phyloP scores from a whole-genome alignment of 64 coral and sea anemone species.

The Hydrozoanthus tunicans region DNA sequence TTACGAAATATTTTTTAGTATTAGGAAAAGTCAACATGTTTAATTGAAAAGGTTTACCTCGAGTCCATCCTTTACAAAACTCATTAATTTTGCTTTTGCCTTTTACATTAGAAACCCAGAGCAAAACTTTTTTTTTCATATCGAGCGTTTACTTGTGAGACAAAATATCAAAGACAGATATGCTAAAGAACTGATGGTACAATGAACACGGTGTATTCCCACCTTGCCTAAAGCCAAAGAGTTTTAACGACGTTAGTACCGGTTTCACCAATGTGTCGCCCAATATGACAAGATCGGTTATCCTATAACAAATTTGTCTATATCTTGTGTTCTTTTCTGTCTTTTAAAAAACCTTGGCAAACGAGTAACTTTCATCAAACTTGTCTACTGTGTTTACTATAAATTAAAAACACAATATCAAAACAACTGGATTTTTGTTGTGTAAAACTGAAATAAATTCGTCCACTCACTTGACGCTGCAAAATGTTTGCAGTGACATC shows the following conservation, averaged over 20 bases:
- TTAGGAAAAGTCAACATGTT: slow-evolving; percentile 48
- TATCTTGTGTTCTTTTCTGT: slow-evolving; percentile 26
- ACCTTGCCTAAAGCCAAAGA: not conserved
- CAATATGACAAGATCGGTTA: slow-evolving; percentile 12
- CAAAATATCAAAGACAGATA: not conserved
- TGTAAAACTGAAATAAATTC: not conserved
- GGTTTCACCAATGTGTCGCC: not conserved
- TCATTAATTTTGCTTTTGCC: slow-evolving; percentile 13
- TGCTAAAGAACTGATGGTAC: not conserved
- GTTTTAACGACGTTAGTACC: not conserved
- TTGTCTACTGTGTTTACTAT: slow-evolving; percentile 14
- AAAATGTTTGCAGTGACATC: not conserved
- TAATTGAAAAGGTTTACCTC: slow-evolving; percentile 9
- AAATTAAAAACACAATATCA: not conserved
- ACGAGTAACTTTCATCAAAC: slow-evolving; percentile 7
- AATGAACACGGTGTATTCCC: not conserved
- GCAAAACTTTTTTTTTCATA: not conserved
- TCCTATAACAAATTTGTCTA: slow-evolving; percentile 26
- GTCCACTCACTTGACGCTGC: not conserved
- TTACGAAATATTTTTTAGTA: slow-evolving; percentile 17
- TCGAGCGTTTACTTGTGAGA: no score
- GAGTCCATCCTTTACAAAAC: slow-evolving; percentile 12
- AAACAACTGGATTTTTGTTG: not conserved
- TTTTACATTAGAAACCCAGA: not conserved
- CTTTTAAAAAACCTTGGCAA: slow-evolving; percentile 26